A percentile compares a stretch with the other conserved stretches of the same genome.
phyloP scores from a whole-genome alignment of 2,888 invertebrate genomes.

The Protodeltote pygarga region DNA sequence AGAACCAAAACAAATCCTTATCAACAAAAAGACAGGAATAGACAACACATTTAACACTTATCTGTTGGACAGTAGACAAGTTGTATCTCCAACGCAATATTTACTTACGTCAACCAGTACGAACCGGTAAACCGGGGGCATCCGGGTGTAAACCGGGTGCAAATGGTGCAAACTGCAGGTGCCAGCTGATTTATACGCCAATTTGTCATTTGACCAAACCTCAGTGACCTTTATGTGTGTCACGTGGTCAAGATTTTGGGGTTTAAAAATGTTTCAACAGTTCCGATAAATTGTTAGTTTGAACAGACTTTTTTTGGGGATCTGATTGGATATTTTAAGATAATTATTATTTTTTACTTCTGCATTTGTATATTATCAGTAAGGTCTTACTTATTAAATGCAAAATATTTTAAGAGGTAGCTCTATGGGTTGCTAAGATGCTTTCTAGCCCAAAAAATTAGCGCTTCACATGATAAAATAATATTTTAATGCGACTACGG shows the following conservation, averaged over 20 bases:
- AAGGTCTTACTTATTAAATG: too few species aligned
- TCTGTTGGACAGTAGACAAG: conserved; percentile 41
- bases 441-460: too few species aligned
- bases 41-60: conserved; percentile 29
- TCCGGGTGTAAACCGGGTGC: conserved; percentile 4
- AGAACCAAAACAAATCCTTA: not conserved
- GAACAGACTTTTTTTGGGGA: too few species aligned
- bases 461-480: too few species aligned
- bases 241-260: conserved; percentile 33
- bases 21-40: conserved; percentile 16
- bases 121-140: conserved; percentile 3
- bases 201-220: conserved; percentile 54
- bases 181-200: conserved; percentile 47
- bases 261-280: conserved; percentile 5
- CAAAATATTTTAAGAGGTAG: too few species aligned
- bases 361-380: too few species aligned
- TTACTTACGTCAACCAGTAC: conserved; percentile 9
- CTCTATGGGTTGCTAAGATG: too few species aligned
- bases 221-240: conserved; percentile 34
- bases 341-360: too few species aligned
- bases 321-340: too few species aligned
- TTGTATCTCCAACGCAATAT: conserved; percentile 23
- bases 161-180: conserved; percentile 49
- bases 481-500: too few species aligned
- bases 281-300: too few species aligned